Evolutionary conservation across 2,113 vertebrate species (phyloP), one percentile per base, ranked within the genome.

Genomic region (Anolis carolinensis): DNA sequence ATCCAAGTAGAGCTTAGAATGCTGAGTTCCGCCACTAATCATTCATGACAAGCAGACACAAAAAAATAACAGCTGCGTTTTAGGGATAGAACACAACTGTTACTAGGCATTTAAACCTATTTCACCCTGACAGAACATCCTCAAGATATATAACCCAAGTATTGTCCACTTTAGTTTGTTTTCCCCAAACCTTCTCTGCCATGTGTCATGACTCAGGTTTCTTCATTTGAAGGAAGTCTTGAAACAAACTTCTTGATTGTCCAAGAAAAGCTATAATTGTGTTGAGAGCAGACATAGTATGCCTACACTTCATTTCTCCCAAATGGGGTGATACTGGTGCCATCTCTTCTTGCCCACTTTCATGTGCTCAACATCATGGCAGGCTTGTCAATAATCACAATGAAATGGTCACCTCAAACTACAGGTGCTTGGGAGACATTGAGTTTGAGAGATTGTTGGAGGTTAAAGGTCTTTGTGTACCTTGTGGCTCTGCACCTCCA

Each of bases 1-100:
- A 36, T 82, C 83, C 87, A 79, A 79, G 87, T 70, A n/a, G 81
- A 90, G 84, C 83, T 75, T n/a, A 48, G 13, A 80, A 23, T 73
- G 59, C 25, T 72, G 68, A 70, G 55, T 48, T 68, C 5, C 30
- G 18, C 63, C 30, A 32, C 8, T 74, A n/a, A 81, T 36, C 55
- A 32, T 81, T 34, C 63, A 21, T 74, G 39, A 50, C n/a, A 74
- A 63, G 23, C 30, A 18, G 73, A 72, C 34, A 13, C 59, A 74
- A 13, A 79, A 70, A 67, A 68, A 30, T n/a, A 23, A 23, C 4
- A 0, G 55, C 48, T 67, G 71, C 20, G 65, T 5, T 8, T 14
- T 18, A 50, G 32, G 30, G 59, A 84, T 67, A 30, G 59, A 8
- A 62, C 52, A 63, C 34, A 44, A 39, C 30, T 83, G 30, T 83